phyloP scores from a whole-genome alignment of 1,140 invertebrate genomes.

The Hetaerina americana region DNA sequence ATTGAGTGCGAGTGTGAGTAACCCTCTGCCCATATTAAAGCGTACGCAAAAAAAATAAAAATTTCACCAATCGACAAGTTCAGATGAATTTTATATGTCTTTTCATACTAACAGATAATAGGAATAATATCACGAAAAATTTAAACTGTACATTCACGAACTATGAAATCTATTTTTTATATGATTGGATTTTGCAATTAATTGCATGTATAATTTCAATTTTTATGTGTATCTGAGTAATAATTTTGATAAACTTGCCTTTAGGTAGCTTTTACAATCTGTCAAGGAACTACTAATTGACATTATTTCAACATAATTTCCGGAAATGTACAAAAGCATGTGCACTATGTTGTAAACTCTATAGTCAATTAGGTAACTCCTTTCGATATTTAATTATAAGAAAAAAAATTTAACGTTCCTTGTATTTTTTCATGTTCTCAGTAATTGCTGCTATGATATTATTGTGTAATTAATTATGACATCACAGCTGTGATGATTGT shows the following conservation, averaged over 20 bases:
- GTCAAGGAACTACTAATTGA: neutral
- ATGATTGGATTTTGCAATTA: neutral
- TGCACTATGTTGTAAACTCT: too few relatives aligned
- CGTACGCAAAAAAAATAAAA: neutral
- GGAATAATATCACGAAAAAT: neutral
- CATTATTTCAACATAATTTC: too few relatives aligned
- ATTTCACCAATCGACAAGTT: neutral
- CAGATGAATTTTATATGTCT: neutral
- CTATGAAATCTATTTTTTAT: neutral
- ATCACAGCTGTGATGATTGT: too few relatives aligned
- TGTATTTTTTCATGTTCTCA: too few relatives aligned
- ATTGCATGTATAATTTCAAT: neutral
- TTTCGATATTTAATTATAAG: too few relatives aligned
- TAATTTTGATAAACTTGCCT: neutral
- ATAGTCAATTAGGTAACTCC: too few relatives aligned
- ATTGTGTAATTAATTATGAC: too few relatives aligned
- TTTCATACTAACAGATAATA: neutral
- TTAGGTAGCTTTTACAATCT: neutral
- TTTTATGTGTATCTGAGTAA: neutral
- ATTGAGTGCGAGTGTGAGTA: too few relatives aligned
- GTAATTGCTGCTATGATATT: too few relatives aligned
- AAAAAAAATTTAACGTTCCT: too few relatives aligned
- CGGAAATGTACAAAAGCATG: too few relatives aligned
- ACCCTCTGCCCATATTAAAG: neutral
- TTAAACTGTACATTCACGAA: neutral